These are phyloP conservation scores for Sarcophaga peregrina DNA, from an alignment of 1,140 invertebrate genomes.

Conservation along the genomic window DNA sequence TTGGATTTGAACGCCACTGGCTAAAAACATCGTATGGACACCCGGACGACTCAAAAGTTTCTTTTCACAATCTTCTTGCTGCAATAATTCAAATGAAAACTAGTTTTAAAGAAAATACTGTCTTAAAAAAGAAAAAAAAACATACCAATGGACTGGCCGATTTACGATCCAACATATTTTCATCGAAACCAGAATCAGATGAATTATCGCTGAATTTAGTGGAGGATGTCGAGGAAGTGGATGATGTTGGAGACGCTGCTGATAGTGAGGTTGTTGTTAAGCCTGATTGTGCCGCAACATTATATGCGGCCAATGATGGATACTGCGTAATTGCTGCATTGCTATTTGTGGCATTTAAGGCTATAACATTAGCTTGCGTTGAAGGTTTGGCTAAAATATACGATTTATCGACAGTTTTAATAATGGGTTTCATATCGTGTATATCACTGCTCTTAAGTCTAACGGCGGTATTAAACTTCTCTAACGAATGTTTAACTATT, in stretches of 20 bases:
- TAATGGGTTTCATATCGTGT: conserved; percentile 44
- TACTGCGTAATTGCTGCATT: neutral
- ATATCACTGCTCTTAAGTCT: conserved; percentile 45
- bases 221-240: conserved; percentile 56
- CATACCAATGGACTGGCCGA: conserved; percentile 59
- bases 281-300: conserved; percentile 6
- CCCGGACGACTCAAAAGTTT: conserved; percentile 46
- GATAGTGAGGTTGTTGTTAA: conserved; percentile 45
- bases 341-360: conserved; percentile 66
- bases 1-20: conserved; percentile 58
- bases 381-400: conserved; percentile 43
- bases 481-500: conserved; percentile 47
- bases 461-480: conserved; percentile 44
- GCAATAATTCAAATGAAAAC: conserved; percentile 21
- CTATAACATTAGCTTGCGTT: conserved; percentile 18
- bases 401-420: conserved; percentile 45
- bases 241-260: conserved; percentile 56
- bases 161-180: conserved; percentile 68
- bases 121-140: neutral
- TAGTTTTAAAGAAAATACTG: neutral
- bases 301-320: conserved; percentile 28
- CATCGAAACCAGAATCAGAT: conserved; percentile 76
- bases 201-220: conserved; percentile 72
- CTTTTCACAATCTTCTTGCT: conserved; percentile 58
- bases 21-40: conserved; percentile 53